Base-by-base conservation (phyloP, 2,113 vertebrate genomes). In the Empidonax traillii region DNA sequence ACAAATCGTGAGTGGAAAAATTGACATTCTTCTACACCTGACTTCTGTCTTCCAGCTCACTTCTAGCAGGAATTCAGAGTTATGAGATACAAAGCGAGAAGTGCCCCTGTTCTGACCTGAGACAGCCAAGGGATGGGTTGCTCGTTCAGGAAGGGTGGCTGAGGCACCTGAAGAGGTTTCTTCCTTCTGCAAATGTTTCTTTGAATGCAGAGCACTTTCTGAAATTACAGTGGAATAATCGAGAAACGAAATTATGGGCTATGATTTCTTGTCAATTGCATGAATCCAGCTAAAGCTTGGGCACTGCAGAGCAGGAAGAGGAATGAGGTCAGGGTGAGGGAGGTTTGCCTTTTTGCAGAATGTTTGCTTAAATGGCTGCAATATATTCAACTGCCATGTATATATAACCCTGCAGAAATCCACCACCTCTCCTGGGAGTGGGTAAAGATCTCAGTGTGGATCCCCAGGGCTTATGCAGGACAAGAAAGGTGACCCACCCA, bases 181-280 rank as follows among this genome's bases (percentile, higher is more conserved):
- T 17, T 27, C 6, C 37, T 67, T 61, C 43, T 74, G 55, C 35
- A 77, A 59, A 56, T 12, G 6, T 9, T 88, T 31, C 52, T 79
- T 28, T 37, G 52, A 37, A 67, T 3, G 47, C 43, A 95, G n/a
- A 52, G 12, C 53, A 7, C 30, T 43, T 65, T 76, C 39, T 80
- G 35, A 56, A 68, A 46, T 16, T 47, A 83, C 23, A 76, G 4
- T 4, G 35, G 7, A 22, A 17, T 53, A 31, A 35, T 23, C n/a
- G 12, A 63, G 28, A 65, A 68, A 14, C 0, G n/a, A 2, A 56
- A 12, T 33, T 17, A 30, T 1, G 3, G 37, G 43, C 39, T 51
- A 23, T 17, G 43, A 41, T 58, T 69, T 35, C 51, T 28, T 58
- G 30, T 2, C n/a, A 56, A 6, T 4, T 8, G 8, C 23, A 30